Base-by-base conservation (phyloP, 2,888 invertebrate species). In the Rhopalosiphum nymphaeae region DNA sequence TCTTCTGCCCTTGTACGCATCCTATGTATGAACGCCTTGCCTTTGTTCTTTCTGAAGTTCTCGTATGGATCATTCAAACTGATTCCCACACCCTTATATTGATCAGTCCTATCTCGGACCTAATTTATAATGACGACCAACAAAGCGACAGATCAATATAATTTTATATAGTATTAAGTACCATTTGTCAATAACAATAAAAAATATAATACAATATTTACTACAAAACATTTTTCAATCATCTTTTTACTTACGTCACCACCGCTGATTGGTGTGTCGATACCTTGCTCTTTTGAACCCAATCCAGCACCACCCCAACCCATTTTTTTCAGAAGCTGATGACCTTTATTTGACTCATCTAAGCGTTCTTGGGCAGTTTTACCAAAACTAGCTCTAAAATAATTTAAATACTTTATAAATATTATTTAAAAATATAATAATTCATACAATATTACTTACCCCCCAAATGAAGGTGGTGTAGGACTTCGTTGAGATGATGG, bases 301-400 rank as follows among this genome's bases (percentile, higher is more conserved):
- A 99, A 96, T 21, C 99, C 99, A 85, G 97, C 97, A 84, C 99
- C 99, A 95, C 98, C 97, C 99, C 99, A 99, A 7, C 99, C 99
- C 99, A 99, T 99, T 96, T 99, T 99, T 96, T 98, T 98, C 95
- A 99, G 97, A 96, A 99, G 97, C 96, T 99, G 99, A 96, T 99
- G 99, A 0, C 99, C 99, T 96, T 99, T 99, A 96, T 99, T 99
- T 95, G 97, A 97, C 94, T 98, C 97, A 95, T 99, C 98, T 94
- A 98, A 94, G 91, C 96, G 95, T 94, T 98, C 98, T 95, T 97
- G 97, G 1, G 96, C 96, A 92, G 95, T 96, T 95, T 96, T 96
- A 94, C 96, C 96, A 95, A 96, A 96, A 44, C 96, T 96, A 44
- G 95, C 95, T 36, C 95, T 95, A 92, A 95, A 96, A 91, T 91